Percentiles rank a stretch among this genome's conserved stretches.
Conservation (phyloP, 2,797 vertebrate species). For the Capromys pilorides region DNA sequence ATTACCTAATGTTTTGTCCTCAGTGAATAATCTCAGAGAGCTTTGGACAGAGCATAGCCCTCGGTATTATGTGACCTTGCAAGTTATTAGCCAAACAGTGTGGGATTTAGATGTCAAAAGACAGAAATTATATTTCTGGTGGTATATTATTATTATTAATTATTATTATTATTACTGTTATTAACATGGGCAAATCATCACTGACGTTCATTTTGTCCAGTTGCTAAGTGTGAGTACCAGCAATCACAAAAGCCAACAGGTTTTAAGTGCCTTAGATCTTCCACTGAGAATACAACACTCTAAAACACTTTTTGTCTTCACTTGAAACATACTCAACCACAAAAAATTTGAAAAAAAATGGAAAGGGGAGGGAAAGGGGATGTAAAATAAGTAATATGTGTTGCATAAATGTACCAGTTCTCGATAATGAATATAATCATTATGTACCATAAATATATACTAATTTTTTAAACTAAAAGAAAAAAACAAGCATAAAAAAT, state of each 20-base stretch:
- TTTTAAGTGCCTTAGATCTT: slow-evolving; percentile 44
- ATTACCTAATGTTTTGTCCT: slow-evolving; percentile 74
- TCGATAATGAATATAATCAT: background rate
- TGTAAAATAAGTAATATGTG: background rate
- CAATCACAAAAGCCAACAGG: slow-evolving; percentile 24
- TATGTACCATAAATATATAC: background rate
- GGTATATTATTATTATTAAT: background rate
- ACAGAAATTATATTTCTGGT: slow-evolving; percentile 55
- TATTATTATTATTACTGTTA: slow-evolving; percentile 33
- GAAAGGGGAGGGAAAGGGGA: background rate
- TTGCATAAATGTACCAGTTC: background rate
- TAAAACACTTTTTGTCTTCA: slow-evolving; percentile 33
- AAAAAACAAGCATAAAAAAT: slow-evolving; percentile 25
- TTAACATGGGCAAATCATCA: slow-evolving; percentile 47
- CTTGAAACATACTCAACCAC: slow-evolving; percentile 55
- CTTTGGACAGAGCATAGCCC: slow-evolving; percentile 54
- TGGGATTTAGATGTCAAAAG: slow-evolving; percentile 62
- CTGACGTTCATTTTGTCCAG: slow-evolving; percentile 49
- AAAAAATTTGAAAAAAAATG: slow-evolving; percentile 59
- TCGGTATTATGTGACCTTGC: slow-evolving; percentile 73
- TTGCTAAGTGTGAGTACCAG: slow-evolving; percentile 52
- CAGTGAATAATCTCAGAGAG: slow-evolving; percentile 69
- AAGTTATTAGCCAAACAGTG: slow-evolving; percentile 64
- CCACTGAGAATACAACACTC: slow-evolving; percentile 21
- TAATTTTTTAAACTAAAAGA: background rate